Evolutionary conservation across 2,113 vertebrate genomes (phyloP).

Genomic region (Anser cygnoides): DNA sequence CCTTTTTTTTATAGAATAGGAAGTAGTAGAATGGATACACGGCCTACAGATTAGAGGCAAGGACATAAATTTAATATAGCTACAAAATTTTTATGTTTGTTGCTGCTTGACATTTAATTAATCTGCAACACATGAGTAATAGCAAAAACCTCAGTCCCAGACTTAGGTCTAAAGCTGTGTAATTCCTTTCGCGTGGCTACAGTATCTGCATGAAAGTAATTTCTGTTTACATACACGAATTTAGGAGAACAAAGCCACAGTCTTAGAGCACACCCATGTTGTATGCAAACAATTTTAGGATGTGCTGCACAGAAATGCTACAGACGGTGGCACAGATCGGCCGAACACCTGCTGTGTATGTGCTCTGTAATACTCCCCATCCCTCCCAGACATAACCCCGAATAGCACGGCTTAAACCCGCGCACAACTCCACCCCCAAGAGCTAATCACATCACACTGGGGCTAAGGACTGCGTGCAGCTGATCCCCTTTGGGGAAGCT

Average conservation of each 20-base stretch:
- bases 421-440: accelerated
- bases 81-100: neutral
- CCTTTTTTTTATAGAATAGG: neutral
- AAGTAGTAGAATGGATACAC: neutral
- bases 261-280: accelerated
- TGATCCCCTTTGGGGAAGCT: neutral
- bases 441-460: neutral
- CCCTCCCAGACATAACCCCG: neutral
- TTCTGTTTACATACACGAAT: neutral
- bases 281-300: neutral
- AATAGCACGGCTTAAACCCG: neutral
- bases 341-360: neutral
- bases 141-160: neutral
- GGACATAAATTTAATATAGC: neutral
- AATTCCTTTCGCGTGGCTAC: neutral
- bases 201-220: accelerated
- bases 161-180: neutral
- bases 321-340: accelerated
- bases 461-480: neutral
- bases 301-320: accelerated
- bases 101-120: neutral
- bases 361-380: neutral
- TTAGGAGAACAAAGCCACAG: neutral
- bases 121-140: neutral
- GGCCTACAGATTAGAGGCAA: neutral